Evolutionary conservation across 2,888 invertebrate genomes (phyloP), one percentile per base, ranked within the genome.

Genomic region (Celastrina argiolus): DNA sequence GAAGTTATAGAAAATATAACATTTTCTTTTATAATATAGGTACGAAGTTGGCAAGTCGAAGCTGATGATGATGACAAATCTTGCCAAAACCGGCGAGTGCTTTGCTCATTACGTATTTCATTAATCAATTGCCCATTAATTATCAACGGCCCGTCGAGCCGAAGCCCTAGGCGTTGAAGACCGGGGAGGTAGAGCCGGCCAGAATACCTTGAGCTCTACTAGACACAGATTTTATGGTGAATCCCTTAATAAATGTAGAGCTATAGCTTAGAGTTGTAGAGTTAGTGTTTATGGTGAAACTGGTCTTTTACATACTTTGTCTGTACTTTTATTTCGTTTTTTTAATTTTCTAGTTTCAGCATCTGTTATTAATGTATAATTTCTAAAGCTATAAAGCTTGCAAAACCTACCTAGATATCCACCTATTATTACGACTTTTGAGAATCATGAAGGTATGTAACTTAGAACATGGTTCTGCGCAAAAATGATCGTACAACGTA

Each of bases 111-210:
- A 76, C 72, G 78, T 80, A 81, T 83, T 84, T 82, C 81, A 82
- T 84, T 87, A 87, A 83, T 85, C 85, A 87, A 87, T 87, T 87
- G 83, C 75, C 82, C 80, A 85, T 88, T 85, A 88, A 87, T 87
- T 88, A 87, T 78, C 80, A 79, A 78, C 76, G 72, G 76, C 70
- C 76, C 81, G 78, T 81, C 82, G 79, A 75, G 78, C 75, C 84
- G 88, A 89, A 90, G 83, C 89, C 87, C 81, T 88, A 87, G 82
- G 81, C 84, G 82, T 79, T 75, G 78, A 82, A 82, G 81, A 80
- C 82, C 84, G 84, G 84, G 88, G 89, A 85, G 88, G 87, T 86
- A 86, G 81, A 79, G 73, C 71, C 66, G 56, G 76, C 88, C 85
- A 85, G 66, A 42, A 2, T 73, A 74, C 70, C 65, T 65, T 73